Conservation (phyloP, 2,797 vertebrate genomes). For the Propithecus perrieri region DNA sequence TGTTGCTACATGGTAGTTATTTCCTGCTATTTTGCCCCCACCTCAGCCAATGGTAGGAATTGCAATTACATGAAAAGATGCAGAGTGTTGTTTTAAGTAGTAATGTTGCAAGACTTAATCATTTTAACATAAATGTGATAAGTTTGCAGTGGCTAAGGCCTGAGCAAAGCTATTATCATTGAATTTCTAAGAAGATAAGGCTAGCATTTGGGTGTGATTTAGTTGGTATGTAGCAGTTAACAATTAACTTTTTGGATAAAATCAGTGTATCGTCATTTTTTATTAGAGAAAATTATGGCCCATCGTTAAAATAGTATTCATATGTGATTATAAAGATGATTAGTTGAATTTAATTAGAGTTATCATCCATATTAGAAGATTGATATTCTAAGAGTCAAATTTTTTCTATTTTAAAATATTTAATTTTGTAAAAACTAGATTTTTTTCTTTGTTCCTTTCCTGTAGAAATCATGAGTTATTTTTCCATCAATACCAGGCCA, state of each 20-base stretch:
- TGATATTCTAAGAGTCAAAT: constrained; percentile 30
- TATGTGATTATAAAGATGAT: constrained; percentile 44
- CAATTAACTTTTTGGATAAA: constrained; percentile 51
- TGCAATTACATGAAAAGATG: not conserved
- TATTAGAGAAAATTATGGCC: constrained; percentile 9
- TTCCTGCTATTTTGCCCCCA: not conserved
- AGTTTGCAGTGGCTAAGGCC: constrained; percentile 15
- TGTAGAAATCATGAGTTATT: constrained; percentile 44
- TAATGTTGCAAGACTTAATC: not conserved
- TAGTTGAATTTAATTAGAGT: constrained; percentile 43
- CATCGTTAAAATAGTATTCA: constrained; percentile 49
- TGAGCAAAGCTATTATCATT: not conserved
- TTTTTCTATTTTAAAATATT: constrained; percentile 50
- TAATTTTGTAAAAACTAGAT: constrained; percentile 38
- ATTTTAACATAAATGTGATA: not conserved
- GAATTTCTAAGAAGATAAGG: constrained; percentile 50
- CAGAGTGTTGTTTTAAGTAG: constrained; percentile 33
- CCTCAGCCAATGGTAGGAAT: not conserved
- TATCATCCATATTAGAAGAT: constrained; percentile 22
- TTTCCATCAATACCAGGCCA: not conserved
- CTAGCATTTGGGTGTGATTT: constrained; percentile 49
- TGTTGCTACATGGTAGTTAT: not conserved
- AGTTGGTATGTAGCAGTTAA: constrained; percentile 38
- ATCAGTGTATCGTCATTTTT: not conserved
- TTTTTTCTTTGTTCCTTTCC: constrained; percentile 36